Evolutionary conservation across 2,797 vertebrate genomes (phyloP), one percentile per base, ranked within the genome.

Genomic region (Falco peregrinus): DNA sequence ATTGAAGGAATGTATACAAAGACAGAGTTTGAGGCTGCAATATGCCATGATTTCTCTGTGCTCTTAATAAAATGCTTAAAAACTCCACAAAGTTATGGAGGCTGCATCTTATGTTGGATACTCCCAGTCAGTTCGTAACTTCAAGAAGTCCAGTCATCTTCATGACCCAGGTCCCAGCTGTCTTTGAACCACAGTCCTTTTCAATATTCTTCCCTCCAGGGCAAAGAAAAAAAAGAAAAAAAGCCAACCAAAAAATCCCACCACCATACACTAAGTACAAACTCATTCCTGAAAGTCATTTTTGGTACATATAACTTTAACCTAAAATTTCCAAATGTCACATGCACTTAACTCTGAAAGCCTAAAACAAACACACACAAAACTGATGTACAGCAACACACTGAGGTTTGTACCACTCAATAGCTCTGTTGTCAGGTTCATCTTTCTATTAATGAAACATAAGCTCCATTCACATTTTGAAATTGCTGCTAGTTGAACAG

Each of bases 391-490:
- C 22, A 70, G 45, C n/a, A 63, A 60, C 24, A 16, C 56, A 20
- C 16, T 21, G 16, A 84, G 68, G 19, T 74, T 71, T 68, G 41
- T 28, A 74, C 15, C 60, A 50, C 22, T 3, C 0, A 0, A 35
- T 4, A 70, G n/a, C 51, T 67, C 77, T 28, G 71, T 19, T 45
- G 17, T 60, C 51, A 31, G 74, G n/a, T 47, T 48, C 60, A 74
- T 65, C 77, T 64, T 95, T 61, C 74, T 89, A 64, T 83, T 91
- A 92, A 95, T 39, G 71, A 91, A 91, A 89, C 41, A 54, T 61
- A 77, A 96, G 37, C n/a, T 92, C 64, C 92, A 92, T 95, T 95
- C 92, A 94, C 68, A 39, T 79, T 93, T 83, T 91, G 45, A 94
- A 91, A 94, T 33, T 89, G 75, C 48, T 95, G 53, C 37, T 64